Base-by-base conservation (phyloP, 2,113 vertebrate species). In the Phycodurus eques region DNA sequence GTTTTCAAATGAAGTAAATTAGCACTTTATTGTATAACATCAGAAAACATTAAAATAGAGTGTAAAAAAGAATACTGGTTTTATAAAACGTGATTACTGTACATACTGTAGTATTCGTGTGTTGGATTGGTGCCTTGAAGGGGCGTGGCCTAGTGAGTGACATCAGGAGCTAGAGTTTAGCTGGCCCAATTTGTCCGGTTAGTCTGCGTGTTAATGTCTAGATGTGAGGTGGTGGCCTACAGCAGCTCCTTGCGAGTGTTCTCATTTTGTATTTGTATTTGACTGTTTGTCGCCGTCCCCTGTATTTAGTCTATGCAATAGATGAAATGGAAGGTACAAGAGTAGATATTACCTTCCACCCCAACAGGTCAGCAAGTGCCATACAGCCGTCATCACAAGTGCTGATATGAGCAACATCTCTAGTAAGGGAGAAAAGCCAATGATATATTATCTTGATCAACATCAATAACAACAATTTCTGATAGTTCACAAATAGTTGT, bases 361-460 rank as follows among this genome's bases (percentile, higher is more conserved):
- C 96, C 2, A 97, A 85, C 74, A 95, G 90, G 1, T 95, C 94
- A 0, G 96, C 96, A 0, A 97, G 87, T 49, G 93, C 93, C 86
- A 95, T 76, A 83, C 95, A 96, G 73, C 96, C 96, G 1, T 94
- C 93, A 62, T 97, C 95, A 51, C 96, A 97, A 13, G 94, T 92
- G 64, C 94, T 94, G 66, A 96, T 88, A 83, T 94, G 93, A 73
- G 94, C 95, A 31, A 97, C 95, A 1, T 97, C 96, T 91, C 95
- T 96, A 82, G 6, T 78, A 63, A 75, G 39, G 43, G 27, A 79
- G 14, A 53, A 51, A 31, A 6, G 13, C 2, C 11, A 7, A 22
- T 8, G 19, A 15, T 13, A 4, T 6, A 46, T 79, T 42, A 69
- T 20, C 11, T 20, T 3, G 1, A n/a, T 67, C 0, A 46, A 63